phyloP scores from a whole-genome alignment of 1,140 invertebrate genomes.

The Episyrphus balteatus region DNA sequence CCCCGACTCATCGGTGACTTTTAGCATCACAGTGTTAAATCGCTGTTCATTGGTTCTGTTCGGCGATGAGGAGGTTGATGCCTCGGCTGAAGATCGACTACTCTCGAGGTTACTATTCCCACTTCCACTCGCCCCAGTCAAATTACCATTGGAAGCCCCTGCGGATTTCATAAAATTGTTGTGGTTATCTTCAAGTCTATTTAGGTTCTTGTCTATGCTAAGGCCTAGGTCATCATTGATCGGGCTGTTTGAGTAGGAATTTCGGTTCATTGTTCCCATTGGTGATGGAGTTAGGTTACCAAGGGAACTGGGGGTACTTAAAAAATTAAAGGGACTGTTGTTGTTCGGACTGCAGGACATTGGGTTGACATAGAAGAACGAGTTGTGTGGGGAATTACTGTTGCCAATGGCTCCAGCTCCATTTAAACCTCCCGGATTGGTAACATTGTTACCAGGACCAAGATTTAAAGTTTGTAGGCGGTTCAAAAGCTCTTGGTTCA shows the following conservation, averaged over 20 bases:
- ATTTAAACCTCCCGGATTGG: background rate
- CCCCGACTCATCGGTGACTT: slow-evolving; percentile 33
- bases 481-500: slow-evolving; percentile 45
- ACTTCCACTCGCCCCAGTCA: slow-evolving; percentile 26
- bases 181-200: slow-evolving; percentile 39
- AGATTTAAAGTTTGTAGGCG: slow-evolving; percentile 43
- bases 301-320: slow-evolving; percentile 17
- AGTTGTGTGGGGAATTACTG: slow-evolving; percentile 19
- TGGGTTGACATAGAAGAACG: slow-evolving; percentile 34
- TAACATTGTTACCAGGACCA: slow-evolving; percentile 8
- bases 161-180: slow-evolving; percentile 56
- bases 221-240: slow-evolving; percentile 24
- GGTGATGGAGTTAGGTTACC: slow-evolving; percentile 25
- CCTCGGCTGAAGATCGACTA: slow-evolving; percentile 28
- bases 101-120: slow-evolving; percentile 19
- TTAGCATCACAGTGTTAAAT: slow-evolving; percentile 18
- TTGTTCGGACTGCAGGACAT: slow-evolving; percentile 23
- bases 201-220: slow-evolving; percentile 34
- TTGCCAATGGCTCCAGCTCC: background rate
- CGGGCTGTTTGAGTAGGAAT: slow-evolving; percentile 27
- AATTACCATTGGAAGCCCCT: slow-evolving; percentile 38
- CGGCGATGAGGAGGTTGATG: slow-evolving; percentile 21
- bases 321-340: slow-evolving; percentile 23
- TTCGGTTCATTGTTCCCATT: slow-evolving; percentile 27
- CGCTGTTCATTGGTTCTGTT: slow-evolving; percentile 2